Evolutionary conservation across 2,888 invertebrate species (phyloP).

Genomic region (Acleris cristana): DNA sequence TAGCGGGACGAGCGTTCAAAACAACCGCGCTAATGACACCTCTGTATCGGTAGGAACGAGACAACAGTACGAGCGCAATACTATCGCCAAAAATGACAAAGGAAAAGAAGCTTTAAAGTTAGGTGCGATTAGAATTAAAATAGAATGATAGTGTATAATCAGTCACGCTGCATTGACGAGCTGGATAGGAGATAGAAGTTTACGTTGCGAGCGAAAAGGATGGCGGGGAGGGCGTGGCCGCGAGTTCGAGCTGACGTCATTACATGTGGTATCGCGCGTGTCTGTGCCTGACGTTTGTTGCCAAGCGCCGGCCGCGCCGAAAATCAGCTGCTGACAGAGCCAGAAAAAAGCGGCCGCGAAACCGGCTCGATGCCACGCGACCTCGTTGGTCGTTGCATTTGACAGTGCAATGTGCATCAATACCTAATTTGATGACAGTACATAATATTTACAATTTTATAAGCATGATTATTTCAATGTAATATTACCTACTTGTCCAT

Average conservation of each 20-base stretch:
- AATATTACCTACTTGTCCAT: no score
- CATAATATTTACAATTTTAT: no score
- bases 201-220: constrained; percentile 55
- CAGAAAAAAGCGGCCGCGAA: constrained; percentile 55
- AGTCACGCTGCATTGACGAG: constrained; percentile 66
- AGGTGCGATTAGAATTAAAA: constrained; percentile 48
- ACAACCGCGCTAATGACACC: constrained; percentile 52
- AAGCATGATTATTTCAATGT: no score
- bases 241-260: constrained; percentile 64
- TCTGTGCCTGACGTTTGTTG: constrained; percentile 61
- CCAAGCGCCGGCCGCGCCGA: constrained; percentile 56
- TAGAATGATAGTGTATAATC: constrained; percentile 49
- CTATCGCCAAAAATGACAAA: constrained; percentile 44
- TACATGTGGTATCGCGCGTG: constrained; percentile 69
- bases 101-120: constrained; percentile 52
- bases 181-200: constrained; percentile 51
- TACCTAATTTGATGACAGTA: no score
- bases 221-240: constrained; percentile 61
- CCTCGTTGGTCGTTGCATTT: background rate
- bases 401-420: no score
- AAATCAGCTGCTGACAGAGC: constrained; percentile 74
- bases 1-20: constrained; percentile 54
- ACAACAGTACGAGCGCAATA: constrained; percentile 46
- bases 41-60: constrained; percentile 53
- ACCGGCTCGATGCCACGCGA: constrained; percentile 20